Conservation (phyloP, 1,140 invertebrate genomes). For the Bombus breviceps region DNA sequence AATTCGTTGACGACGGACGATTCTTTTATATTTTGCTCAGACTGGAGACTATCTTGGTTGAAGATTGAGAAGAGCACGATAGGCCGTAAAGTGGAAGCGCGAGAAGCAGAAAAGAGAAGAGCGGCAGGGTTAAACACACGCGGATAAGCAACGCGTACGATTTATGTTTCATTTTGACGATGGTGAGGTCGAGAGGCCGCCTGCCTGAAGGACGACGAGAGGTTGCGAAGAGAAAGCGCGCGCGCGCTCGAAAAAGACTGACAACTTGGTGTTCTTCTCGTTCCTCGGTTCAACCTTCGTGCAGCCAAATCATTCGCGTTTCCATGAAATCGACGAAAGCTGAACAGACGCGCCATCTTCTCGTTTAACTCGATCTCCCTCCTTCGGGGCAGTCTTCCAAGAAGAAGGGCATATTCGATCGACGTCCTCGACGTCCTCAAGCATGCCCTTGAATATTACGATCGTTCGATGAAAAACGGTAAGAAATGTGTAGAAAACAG, state of each 20-base stretch:
- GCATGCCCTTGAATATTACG: neutral
- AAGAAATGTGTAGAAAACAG: neutral
- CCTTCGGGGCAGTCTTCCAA: neutral
- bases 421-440: too few species aligned
- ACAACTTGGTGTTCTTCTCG: neutral
- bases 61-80: too few species aligned
- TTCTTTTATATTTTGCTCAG: too few species aligned
- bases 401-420: neutral
- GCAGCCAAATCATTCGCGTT: neutral
- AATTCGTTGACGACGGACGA: too few species aligned
- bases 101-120: too few species aligned
- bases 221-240: neutral
- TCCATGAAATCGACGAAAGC: too few species aligned
- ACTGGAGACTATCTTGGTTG: too few species aligned
- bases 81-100: too few species aligned
- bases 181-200: neutral
- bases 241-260: neutral
- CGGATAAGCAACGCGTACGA: neutral
- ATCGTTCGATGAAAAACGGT: neutral
- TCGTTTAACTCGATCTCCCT: neutral
- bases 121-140: neutral
- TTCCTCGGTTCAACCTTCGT: neutral
- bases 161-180: constrained; percentile 9
- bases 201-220: neutral
- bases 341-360: neutral